These are phyloP conservation scores for Drosophila emarginata DNA, from an alignment of 2,888 invertebrate genomes.

Conservation along the genomic window DNA sequence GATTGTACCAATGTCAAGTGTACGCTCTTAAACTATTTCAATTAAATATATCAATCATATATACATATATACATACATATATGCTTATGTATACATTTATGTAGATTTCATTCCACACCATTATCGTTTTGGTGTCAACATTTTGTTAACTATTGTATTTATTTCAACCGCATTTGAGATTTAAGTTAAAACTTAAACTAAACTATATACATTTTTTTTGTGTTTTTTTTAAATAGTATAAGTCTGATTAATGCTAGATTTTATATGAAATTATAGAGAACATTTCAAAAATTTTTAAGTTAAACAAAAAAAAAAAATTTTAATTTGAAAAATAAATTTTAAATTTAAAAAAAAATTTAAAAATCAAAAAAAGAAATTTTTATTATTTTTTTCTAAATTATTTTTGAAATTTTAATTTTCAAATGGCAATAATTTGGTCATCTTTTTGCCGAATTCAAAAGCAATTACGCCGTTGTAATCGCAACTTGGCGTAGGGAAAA, in stretches of 20 bases:
- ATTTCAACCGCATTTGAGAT: conserved; percentile 12
- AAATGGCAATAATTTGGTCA: no score
- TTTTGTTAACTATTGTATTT: conserved; percentile 21
- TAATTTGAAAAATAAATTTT: no score
- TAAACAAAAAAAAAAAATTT: neutral
- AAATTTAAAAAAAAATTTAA: no score
- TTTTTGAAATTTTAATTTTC: no score
- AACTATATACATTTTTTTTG: conserved; percentile 20
- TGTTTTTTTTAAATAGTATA: conserved; percentile 38
- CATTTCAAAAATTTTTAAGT: no score
- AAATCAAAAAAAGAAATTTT: no score
- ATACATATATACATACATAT: neutral
- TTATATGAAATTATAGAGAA: conserved; percentile 41
- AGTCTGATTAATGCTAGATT: conserved; percentile 48
- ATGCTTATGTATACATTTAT: neutral
- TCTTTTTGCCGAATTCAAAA: no score
- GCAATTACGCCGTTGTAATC: no score
- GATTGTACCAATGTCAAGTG: conserved; percentile 81
- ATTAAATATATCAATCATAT: conserved; percentile 35
- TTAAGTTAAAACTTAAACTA: neutral
- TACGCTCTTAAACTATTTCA: conserved; percentile 80
- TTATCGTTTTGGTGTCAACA: neutral
- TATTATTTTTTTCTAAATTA: no score
- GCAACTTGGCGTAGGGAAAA: no score
- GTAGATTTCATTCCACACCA: neutral